Evolutionary conservation across 35 echinoderm and acorn worm species (phyloP).

Genomic region (Ophioderma brevispina): DNA sequence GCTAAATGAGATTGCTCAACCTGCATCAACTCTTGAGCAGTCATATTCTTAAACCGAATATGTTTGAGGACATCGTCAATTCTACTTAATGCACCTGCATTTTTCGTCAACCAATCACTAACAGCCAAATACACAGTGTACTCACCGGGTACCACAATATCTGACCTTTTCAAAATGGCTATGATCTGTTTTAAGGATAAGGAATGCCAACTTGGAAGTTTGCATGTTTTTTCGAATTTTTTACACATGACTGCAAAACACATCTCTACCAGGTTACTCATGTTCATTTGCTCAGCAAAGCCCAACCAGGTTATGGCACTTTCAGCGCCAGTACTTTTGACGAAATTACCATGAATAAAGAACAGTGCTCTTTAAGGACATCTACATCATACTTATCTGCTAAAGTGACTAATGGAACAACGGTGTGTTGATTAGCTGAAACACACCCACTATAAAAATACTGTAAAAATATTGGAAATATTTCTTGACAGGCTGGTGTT

Average conservation of each 20-base stretch:
- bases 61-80: neutral
- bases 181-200: neutral
- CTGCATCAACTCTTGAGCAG: neutral
- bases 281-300: neutral
- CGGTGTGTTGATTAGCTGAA: neutral
- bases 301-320: neutral
- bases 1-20: neutral
- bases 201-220: neutral
- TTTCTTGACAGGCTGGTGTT: neutral
- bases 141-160: neutral
- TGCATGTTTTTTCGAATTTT: neutral
- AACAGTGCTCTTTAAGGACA: neutral
- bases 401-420: neutral
- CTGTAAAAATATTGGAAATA: conserved; percentile 24
- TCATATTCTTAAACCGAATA: neutral
- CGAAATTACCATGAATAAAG: neutral
- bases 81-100: neutral
- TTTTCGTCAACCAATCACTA: neutral
- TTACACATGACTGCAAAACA: neutral
- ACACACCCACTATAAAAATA: conserved; percentile 19
- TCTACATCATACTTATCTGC: conserved; percentile 6
- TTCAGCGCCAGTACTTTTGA: neutral
- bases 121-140: neutral
- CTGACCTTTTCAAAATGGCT: neutral
- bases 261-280: neutral